These are phyloP conservation scores for Onychomys leucogaster DNA, from an alignment of 2,797 vertebrate species.

Conservation along the genomic window DNA sequence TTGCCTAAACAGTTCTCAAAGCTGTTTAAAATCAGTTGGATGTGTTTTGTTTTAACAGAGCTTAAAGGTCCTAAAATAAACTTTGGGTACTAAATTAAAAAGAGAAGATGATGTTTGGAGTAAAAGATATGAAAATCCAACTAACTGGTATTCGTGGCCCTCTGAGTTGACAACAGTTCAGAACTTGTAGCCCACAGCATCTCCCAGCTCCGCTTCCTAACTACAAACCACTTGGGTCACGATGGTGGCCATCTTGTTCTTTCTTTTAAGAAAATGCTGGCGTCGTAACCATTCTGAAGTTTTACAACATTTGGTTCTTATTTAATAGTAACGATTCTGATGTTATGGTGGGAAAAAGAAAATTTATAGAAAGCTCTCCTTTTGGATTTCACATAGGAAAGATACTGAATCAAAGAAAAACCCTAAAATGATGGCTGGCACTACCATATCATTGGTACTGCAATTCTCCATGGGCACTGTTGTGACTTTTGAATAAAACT, in stretches of 20 bases:
- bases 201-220: background rate
- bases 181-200: background rate
- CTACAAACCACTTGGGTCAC: background rate
- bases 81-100: slow-evolving; percentile 34
- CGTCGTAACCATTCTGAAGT: slow-evolving; percentile 51
- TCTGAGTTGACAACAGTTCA: slow-evolving; percentile 64
- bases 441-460: background rate
- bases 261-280: slow-evolving; percentile 57
- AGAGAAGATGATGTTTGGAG: slow-evolving; percentile 62
- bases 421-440: slow-evolving; percentile 58
- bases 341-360: slow-evolving; percentile 67
- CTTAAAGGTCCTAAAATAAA: slow-evolving; percentile 67
- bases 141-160: slow-evolving; percentile 49
- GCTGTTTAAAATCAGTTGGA: slow-evolving; percentile 79
- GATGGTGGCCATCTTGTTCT: slow-evolving; percentile 45
- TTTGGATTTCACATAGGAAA: slow-evolving; percentile 67
- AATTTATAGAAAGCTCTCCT: slow-evolving; percentile 79
- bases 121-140: slow-evolving; percentile 49
- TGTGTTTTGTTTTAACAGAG: slow-evolving; percentile 71
- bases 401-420: slow-evolving; percentile 72
- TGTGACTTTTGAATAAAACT: slow-evolving; percentile 61
- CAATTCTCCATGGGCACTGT: slow-evolving; percentile 69
- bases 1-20: slow-evolving; percentile 79
- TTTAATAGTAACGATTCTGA: slow-evolving; percentile 66
- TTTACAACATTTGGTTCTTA: slow-evolving; percentile 69